Evolutionary conservation across 2,888 invertebrate genomes (phyloP), one percentile per base, ranked within the genome.

Genomic region (Ophioninae sp.): DNA sequence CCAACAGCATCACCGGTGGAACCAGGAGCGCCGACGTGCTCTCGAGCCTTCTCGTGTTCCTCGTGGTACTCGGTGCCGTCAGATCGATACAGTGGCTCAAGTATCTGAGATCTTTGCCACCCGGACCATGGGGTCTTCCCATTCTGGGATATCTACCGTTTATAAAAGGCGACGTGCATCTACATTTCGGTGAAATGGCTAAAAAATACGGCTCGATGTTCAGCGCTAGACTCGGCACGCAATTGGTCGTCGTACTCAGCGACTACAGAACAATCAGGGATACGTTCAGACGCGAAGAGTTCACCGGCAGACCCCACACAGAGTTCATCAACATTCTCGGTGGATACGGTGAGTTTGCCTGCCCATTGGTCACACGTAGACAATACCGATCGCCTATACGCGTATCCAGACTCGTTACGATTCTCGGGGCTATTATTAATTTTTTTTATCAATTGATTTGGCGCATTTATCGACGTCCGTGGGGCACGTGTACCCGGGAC

Each of bases 101-200:
- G 76, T 91, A 87, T 90, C 92, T 90, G 85, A 91, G 86, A 87
- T 93, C 94, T 86, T 93, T 97, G 87, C 98, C 98, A 0, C 98
- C 98, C 0, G 98, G 98, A 3, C 98, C 98, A 3, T 96, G 96
- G 96, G 97, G 98, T 2, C 93, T 97, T 6, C 98, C 98, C 23
- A 94, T 98, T 75, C 94, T 97, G 79, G 98, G 98, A 83, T 97
- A 96, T 91, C 93, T 98, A 86, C 96, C 96, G 3, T 97, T 96
- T 93, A 94, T 98, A 89, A 96, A 96, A 87, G 95, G 95, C 61
- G 95, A 95, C 88, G 93, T 94, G 85, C 97, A 98, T 93, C 95
- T 97, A 77, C 95, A 96, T 79, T 97, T 96, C 93, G 94, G 96
- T 90, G 95, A 96, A 89, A 93, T 98, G 89, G 95, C 97, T 63